phyloP scores from a whole-genome alignment of 2,888 invertebrate species.

The Cylloceria caligata region DNA sequence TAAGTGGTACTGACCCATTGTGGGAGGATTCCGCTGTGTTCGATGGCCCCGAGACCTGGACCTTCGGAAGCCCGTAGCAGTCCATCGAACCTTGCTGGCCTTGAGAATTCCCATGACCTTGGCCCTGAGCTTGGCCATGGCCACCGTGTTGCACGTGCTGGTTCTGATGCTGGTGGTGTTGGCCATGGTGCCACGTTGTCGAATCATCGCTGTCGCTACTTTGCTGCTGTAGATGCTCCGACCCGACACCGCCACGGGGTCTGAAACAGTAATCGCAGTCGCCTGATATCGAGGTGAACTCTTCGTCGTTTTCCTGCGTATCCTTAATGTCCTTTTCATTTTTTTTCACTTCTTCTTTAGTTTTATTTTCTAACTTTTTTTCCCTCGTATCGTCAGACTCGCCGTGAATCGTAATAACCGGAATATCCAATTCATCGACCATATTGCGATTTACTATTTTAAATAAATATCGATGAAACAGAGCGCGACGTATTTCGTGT shows the following conservation, averaged over 20 bases:
- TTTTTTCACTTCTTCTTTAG: not conserved
- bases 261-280: conserved; percentile 72
- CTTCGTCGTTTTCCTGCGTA: not conserved
- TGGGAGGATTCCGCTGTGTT: conserved; percentile 77
- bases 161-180: conserved; percentile 77
- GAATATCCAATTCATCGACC: conserved; percentile 5
- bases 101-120: conserved; percentile 72
- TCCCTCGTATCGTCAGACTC: conserved; percentile 9
- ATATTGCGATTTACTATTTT: conserved; percentile 1
- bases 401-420: not conserved
- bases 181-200: conserved; percentile 73
- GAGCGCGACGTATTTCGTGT: conserved; percentile 38
- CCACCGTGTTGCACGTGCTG: conserved; percentile 67
- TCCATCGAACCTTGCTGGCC: conserved; percentile 74
- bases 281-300: conserved; percentile 15
- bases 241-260: conserved; percentile 81
- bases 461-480: not conserved
- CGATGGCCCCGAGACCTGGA: conserved; percentile 81
- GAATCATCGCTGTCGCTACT: conserved; percentile 83
- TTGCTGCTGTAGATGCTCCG: conserved; percentile 76
- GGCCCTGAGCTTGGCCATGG: conserved; percentile 70
- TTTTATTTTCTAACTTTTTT: not conserved
- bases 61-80: conserved; percentile 79
- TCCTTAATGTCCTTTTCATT: not conserved
- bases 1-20: conserved; percentile 78